Evolutionary conservation across 2,113 vertebrate genomes (phyloP).

Genomic region (Phrynosoma blainvillii): DNA sequence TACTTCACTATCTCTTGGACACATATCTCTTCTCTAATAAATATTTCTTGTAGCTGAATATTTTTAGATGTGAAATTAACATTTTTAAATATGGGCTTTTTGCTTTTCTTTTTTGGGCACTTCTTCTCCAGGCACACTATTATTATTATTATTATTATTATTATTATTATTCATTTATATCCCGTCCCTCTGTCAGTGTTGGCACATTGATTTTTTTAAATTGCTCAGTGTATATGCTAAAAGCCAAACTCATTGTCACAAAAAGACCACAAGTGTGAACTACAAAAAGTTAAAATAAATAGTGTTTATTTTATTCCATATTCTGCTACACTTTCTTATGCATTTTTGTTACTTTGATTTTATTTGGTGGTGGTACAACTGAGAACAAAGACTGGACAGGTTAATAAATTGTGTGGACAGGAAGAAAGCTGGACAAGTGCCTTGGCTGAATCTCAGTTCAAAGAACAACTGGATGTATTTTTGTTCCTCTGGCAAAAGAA

Average conservation of each 20-base stretch:
- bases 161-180: too few relatives aligned
- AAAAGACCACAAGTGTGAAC: background rate
- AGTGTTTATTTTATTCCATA: background rate
- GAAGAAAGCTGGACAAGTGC: constrained; percentile 27
- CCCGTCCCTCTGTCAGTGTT: background rate
- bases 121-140: background rate
- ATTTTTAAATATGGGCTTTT: background rate
- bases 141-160: too few relatives aligned
- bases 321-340: background rate
- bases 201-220: background rate
- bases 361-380: background rate
- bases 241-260: background rate
- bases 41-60: background rate
- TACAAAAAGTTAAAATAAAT: background rate
- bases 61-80: background rate
- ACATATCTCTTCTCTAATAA: background rate
- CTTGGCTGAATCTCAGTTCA: constrained; percentile 12
- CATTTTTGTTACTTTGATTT: background rate
- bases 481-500: constrained; percentile 11
- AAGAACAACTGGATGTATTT: constrained; percentile 29
- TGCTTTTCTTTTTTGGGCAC: background rate
- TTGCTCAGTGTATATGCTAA: background rate
- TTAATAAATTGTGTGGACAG: constrained; percentile 34
- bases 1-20: too few relatives aligned
- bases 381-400: background rate